Percentiles rank a stretch among this genome's conserved stretches.
These are phyloP conservation scores for Paracyclopina nana DNA, from an alignment of 1,140 invertebrate genomes.

Conservation along the genomic window DNA sequence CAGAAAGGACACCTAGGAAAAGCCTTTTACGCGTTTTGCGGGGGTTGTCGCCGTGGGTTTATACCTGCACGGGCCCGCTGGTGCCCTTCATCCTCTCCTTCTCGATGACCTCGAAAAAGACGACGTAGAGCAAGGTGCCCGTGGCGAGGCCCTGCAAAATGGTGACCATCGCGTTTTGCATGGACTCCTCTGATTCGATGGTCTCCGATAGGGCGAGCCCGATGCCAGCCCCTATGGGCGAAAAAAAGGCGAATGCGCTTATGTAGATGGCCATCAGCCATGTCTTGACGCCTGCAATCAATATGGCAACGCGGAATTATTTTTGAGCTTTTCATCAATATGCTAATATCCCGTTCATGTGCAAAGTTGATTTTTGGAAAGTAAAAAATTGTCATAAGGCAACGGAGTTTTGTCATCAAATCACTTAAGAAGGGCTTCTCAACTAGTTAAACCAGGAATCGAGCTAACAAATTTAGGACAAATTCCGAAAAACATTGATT, in stretches of 20 bases:
- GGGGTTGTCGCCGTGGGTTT: neutral
- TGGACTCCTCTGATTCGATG: neutral
- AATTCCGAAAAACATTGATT: no score
- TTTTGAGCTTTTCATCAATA: no score
- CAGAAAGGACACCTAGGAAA: neutral
- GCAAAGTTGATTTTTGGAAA: no score
- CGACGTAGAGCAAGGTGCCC: slow-evolving; percentile 67
- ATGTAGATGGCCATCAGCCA: neutral
- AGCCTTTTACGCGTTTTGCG: neutral
- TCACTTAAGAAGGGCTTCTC: no score
- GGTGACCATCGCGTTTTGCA: slow-evolving; percentile 34
- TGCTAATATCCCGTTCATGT: no score
- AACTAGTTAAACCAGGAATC: no score
- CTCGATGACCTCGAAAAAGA: slow-evolving; percentile 73
- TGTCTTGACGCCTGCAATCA: neutral
- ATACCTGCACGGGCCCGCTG: slow-evolving; percentile 39
- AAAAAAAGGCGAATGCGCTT: slow-evolving; percentile 18
- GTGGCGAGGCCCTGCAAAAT: slow-evolving; percentile 61
- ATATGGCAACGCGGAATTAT: neutral
- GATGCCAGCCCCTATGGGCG: slow-evolving; percentile 12
- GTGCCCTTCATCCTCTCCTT: slow-evolving; percentile 41
- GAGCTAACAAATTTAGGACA: no score
- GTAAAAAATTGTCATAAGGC: no score
- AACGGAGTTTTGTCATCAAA: no score
- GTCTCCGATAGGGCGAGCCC: slow-evolving; percentile 7